phyloP scores from a whole-genome alignment of 2,113 vertebrate species.

The Miniopterus natalensis region DNA sequence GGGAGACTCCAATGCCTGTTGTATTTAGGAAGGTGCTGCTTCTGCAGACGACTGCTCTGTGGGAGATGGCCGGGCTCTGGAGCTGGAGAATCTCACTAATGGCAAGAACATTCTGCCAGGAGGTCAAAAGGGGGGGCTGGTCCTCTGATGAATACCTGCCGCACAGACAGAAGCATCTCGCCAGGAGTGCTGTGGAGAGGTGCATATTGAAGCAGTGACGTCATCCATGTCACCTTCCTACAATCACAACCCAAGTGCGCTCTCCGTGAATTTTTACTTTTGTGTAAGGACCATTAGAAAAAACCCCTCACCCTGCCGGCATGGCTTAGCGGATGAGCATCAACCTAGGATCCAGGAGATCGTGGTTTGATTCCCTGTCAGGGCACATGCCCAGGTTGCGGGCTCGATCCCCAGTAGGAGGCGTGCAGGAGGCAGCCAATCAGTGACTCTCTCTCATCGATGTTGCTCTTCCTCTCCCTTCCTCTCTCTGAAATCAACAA shows the following conservation, averaged over 20 bases:
- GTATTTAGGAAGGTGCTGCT: not conserved
- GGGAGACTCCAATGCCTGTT: not conserved
- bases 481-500: too few species aligned
- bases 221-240: not conserved
- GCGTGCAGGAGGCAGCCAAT: too few species aligned
- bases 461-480: too few species aligned
- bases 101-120: not conserved
- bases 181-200: not conserved
- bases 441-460: too few species aligned
- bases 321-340: too few species aligned
- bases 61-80: not conserved
- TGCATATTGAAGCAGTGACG: not conserved
- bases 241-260: not conserved
- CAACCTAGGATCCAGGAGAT: too few species aligned
- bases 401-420: too few species aligned
- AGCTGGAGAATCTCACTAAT: not conserved
- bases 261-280: not conserved
- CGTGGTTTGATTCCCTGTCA: too few species aligned
- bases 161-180: not conserved
- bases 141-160: not conserved
- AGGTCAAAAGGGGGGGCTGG: not conserved
- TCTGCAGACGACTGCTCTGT: not conserved
- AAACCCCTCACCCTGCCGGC: not conserved
- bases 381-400: too few species aligned
- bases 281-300: not conserved